Conservation (phyloP, 1,140 invertebrate genomes). For the Coenobita brevimanus region DNA sequence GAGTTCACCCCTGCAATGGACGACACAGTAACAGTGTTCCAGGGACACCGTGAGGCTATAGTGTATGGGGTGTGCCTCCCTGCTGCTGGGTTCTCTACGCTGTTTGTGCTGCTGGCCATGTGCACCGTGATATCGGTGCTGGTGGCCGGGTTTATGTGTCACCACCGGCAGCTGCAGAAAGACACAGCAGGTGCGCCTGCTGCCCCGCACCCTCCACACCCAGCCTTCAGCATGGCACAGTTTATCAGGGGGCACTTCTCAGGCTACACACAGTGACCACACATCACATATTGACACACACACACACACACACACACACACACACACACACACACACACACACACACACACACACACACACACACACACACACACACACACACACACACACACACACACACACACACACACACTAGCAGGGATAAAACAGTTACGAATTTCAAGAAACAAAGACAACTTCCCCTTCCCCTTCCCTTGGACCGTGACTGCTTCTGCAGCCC, state of each 20-base stretch:
- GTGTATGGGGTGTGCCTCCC: constrained; percentile 94
- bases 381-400: too few relatives aligned
- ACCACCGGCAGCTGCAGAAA: constrained; percentile 70
- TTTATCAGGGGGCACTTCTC: constrained; percentile 64
- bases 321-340: too few relatives aligned
- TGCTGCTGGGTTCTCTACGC: constrained; percentile 87
- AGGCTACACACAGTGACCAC: constrained; percentile 42
- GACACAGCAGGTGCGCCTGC: constrained; percentile 69
- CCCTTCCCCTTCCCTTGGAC: too few relatives aligned
- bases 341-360: too few relatives aligned
- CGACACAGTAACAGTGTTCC: constrained; percentile 80
- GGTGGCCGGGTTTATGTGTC: constrained; percentile 72
- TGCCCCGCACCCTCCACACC: constrained; percentile 52
- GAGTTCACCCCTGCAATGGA: constrained; percentile 88
- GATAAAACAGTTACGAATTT: too few relatives aligned
- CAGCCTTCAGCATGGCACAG: constrained; percentile 67
- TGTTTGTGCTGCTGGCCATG: constrained; percentile 89
- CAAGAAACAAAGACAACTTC: too few relatives aligned
- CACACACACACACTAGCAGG: too few relatives aligned
- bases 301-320: too few relatives aligned
- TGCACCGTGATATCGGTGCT: constrained; percentile 82
- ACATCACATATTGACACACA: too few relatives aligned
- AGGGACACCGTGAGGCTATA: constrained; percentile 85
- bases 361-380: too few relatives aligned
- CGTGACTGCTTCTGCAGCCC: too few relatives aligned